These are phyloP conservation scores for Musca domestica DNA, from an alignment of 1,140 invertebrate species.

Conservation along the genomic window DNA sequence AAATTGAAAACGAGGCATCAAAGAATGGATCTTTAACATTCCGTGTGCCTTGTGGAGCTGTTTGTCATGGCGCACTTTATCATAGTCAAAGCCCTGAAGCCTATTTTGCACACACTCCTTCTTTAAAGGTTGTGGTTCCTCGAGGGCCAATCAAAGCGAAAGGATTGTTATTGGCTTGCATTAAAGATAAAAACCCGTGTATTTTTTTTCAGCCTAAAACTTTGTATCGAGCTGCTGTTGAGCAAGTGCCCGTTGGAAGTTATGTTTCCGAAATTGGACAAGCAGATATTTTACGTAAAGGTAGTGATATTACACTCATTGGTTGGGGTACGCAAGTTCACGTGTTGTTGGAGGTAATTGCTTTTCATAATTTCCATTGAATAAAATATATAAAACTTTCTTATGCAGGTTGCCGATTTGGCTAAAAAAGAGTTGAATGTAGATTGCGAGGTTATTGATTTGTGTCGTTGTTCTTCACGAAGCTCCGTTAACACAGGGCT, in stretches of 20 bases:
- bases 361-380: not conserved
- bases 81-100: slow-evolving; percentile 98
- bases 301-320: slow-evolving; percentile 87
- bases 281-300: slow-evolving; percentile 85
- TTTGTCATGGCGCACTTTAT: slow-evolving; percentile 92
- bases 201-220: too few species aligned
- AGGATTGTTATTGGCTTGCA: slow-evolving; percentile 89
- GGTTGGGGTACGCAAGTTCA: slow-evolving; percentile 98
- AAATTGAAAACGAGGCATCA: slow-evolving; percentile 89
- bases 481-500: slow-evolving; percentile 92
- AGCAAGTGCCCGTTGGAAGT: slow-evolving; percentile 85
- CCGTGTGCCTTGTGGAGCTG: slow-evolving; percentile 83
- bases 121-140: slow-evolving; percentile 89
- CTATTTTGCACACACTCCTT: slow-evolving; percentile 95
- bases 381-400: not conserved
- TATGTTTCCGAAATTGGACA: slow-evolving; percentile 85
- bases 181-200: slow-evolving; percentile 90
- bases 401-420: slow-evolving; percentile 69
- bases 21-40: slow-evolving; percentile 93
- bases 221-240: slow-evolving; percentile 89
- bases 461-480: slow-evolving; percentile 90
- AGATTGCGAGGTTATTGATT: too few species aligned
- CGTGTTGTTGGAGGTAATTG: slow-evolving; percentile 73
- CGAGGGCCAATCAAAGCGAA: slow-evolving; percentile 94
- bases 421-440: slow-evolving; percentile 97